Conservation (phyloP, 1,140 invertebrate genomes). For the Musca domestica region DNA sequence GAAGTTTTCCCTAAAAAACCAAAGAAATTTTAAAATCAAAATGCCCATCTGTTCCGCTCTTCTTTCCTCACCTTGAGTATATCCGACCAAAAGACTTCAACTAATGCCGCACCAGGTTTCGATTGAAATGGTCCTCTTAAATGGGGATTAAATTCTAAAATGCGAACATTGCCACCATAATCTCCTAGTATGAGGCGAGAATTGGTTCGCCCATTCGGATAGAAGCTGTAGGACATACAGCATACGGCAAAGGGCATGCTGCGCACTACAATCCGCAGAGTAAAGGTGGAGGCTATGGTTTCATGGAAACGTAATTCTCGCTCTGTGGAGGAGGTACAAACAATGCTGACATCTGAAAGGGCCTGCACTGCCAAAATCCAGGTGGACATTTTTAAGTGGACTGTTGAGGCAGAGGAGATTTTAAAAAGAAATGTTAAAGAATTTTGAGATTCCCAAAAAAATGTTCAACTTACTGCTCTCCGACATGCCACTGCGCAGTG, state of each 20-base stretch:
- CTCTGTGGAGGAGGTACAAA: slow-evolving; percentile 67
- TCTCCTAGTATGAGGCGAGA: slow-evolving; percentile 67
- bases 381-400: slow-evolving; percentile 59
- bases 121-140: slow-evolving; percentile 67
- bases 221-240: slow-evolving; percentile 65
- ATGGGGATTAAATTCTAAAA: slow-evolving; percentile 61
- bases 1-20: slow-evolving; percentile 43
- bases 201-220: slow-evolving; percentile 57
- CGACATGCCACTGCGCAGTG: slow-evolving; percentile 60
- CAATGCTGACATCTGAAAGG: slow-evolving; percentile 67
- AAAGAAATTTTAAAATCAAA: neutral
- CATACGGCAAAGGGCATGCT: slow-evolving; percentile 58
- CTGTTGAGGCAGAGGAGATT: too few species aligned
- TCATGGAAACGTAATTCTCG: slow-evolving; percentile 71
- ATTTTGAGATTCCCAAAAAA: neutral
- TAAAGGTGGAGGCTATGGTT: slow-evolving; percentile 67
- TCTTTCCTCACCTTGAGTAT: slow-evolving; percentile 54
- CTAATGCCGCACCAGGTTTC: slow-evolving; percentile 58
- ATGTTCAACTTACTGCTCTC: slow-evolving; percentile 58
- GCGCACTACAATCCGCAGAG: slow-evolving; percentile 61
- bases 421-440: neutral
- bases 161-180: slow-evolving; percentile 62
- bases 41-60: neutral
- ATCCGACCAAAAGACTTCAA: slow-evolving; percentile 59
- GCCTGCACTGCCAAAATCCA: slow-evolving; percentile 66